phyloP scores from a whole-genome alignment of 53 echinoderm and acorn worm genomes.

The Holothuria scabra region DNA sequence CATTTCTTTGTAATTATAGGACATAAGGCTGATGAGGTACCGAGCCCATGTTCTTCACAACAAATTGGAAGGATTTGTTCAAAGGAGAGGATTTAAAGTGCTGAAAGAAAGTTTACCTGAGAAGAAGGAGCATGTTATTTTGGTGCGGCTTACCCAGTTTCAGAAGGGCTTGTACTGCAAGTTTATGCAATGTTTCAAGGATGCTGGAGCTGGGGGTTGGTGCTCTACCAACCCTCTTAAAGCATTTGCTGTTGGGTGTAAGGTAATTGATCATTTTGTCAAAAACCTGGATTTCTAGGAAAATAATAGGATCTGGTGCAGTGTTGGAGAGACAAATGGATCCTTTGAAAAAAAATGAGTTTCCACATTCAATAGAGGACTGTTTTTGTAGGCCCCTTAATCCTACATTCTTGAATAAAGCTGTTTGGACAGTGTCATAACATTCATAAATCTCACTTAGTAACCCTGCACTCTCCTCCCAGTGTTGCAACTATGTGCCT shows the following conservation, averaged over 20 bases:
- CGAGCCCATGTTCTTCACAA: constrained; percentile 90
- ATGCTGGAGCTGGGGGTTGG: constrained; percentile 93
- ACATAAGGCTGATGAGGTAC: constrained; percentile 86
- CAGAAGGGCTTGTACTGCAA: constrained; percentile 89
- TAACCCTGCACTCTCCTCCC: too few relatives aligned
- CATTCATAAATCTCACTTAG: too few relatives aligned
- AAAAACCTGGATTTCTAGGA: too few relatives aligned
- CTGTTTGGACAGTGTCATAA: too few relatives aligned
- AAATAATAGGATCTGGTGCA: too few relatives aligned
- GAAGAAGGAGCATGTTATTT: constrained; percentile 85
- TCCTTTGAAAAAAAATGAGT: too few relatives aligned
- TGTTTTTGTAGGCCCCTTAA: too few relatives aligned
- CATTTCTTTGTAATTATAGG: constrained; percentile 45
- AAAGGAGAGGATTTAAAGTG: constrained; percentile 86
- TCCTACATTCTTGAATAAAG: too few relatives aligned
- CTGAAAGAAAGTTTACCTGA: constrained; percentile 74
- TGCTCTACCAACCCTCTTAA: constrained; percentile 94
- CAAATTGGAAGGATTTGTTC: constrained; percentile 88
- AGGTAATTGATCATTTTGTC: constrained; percentile 62
- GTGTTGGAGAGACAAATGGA: too few relatives aligned
- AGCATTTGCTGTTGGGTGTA: constrained; percentile 97
- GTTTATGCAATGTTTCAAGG: constrained; percentile 96
- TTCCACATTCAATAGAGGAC: too few relatives aligned
- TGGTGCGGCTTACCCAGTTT: constrained; percentile 88
- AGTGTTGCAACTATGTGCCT: too few relatives aligned